A percentile compares a stretch with the other conserved stretches of the same genome.
phyloP scores from a whole-genome alignment of 2,888 invertebrate species.

The Crossocerus cetratus region DNA sequence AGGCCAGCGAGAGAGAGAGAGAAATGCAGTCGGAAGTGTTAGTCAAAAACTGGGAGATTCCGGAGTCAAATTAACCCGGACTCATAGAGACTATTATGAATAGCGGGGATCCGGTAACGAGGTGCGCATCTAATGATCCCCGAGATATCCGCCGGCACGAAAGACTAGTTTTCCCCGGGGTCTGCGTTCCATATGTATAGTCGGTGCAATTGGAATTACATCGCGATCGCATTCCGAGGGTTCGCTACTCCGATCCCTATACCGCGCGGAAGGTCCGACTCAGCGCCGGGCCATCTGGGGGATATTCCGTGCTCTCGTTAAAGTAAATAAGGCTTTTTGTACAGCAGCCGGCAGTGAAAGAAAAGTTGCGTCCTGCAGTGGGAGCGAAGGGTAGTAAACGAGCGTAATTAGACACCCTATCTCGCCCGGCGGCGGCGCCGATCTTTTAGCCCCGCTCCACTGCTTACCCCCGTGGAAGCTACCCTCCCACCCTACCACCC shows the following conservation, averaged over 20 bases:
- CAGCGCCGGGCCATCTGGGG: slow-evolving; percentile 27
- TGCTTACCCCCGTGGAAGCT: too few species aligned
- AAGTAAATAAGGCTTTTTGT: slow-evolving; percentile 52
- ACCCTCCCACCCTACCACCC: too few species aligned
- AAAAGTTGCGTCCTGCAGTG: slow-evolving; percentile 34
- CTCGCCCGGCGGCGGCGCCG: slow-evolving; percentile 37
- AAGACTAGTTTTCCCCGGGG: background rate
- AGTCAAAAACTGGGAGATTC: too few species aligned
- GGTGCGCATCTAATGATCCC: background rate
- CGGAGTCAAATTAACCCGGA: too few species aligned
- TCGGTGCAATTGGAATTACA: background rate
- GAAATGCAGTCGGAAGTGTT: background rate
- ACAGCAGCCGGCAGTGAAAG: slow-evolving; percentile 33
- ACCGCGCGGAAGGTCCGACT: background rate
- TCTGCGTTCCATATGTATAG: background rate
- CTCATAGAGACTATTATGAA: too few species aligned
- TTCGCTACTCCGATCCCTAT: background rate
- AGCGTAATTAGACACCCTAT: slow-evolving; percentile 63
- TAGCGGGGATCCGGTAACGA: too few species aligned
- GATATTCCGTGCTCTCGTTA: slow-evolving; percentile 57
- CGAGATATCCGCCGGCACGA: background rate
- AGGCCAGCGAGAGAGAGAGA: background rate
- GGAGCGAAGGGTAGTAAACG: slow-evolving; percentile 57
- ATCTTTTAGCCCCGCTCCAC: slow-evolving; percentile 42
- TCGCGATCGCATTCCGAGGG: background rate